Evolutionary conservation across 1,140 invertebrate genomes (phyloP), one percentile per base, ranked within the genome.

Genomic region (Glossosoma conforme): DNA sequence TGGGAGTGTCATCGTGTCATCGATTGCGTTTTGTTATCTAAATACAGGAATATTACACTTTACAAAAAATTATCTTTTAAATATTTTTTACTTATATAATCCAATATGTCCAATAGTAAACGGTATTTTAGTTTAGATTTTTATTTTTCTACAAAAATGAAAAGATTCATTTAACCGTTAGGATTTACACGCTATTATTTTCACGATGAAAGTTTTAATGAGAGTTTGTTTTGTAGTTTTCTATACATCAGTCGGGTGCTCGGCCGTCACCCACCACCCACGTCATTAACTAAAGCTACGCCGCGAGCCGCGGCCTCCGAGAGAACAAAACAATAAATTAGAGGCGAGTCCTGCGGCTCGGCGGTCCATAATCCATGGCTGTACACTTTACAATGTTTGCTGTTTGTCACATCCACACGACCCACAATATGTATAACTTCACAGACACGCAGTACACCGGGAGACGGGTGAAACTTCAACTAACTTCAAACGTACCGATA

Each of bases 1-100:
- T 68, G 70, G 68, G 60, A 65, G 62, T 65, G 70, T 14, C 24
- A 8, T 66, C 67, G 65, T 66, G 66, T 65, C 60, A 67, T 67
- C 67, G 67, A 68, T 69, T 66, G 22, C 64, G 57, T 25, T 14
- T 33, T n/a, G 28, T 43, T 51, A 54, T 51, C 56, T 55, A 59
- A 52, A 42, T 58, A 58, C 47, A 58, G 42, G 45, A 58, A 59
- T 59, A 59, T 59, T 59, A 59, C 56, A 59, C 56, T 59, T 59
- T 59, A 59, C 56, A 59, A 59, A 59, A 47, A 53, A 48, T 47
- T 30, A 47, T 49, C 44, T 47, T 48, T 35, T 44, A n/a, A n/a
- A n/a, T 44, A 40, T 41, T 58, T 50, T 50, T 41, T 43, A 51
- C 30, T 32, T 33, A 18, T 50, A 50, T 51, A 51, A 51, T 51